Base-by-base conservation (phyloP, 2,113 vertebrate species). In the Mustela nigripes region DNA sequence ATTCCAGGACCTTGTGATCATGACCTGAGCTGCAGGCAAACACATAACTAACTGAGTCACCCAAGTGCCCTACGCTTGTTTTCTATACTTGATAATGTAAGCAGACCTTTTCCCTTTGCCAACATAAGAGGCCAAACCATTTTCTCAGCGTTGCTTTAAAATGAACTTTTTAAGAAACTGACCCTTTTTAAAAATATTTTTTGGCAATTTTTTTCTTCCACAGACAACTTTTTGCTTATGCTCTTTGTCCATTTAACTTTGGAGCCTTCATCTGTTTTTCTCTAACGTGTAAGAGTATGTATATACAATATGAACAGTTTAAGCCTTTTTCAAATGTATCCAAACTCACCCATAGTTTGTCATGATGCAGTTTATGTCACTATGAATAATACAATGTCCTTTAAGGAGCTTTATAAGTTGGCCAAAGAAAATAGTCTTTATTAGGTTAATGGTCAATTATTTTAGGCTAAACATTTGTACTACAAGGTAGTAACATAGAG, bases 391-490 rank as follows among this genome's bases (percentile, higher is more conserved):
- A 85, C 48, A 74, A 7, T 33, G 12, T 69, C 33, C 82, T 67
- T 74, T 74, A 58, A 80, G 56, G 42, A 89, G 36, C 39, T 86
- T 91, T 39, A 36, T 78, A 91, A 65, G 33, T n/a, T 69, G 39
- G 22, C 39, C 45, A 60, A 16, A n/a, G 71, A 80, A 93, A 95
- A 39, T 10, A 87, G 0, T 76, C 33, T 28, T 16, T n/a, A 67
- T 67, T 67, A 67, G 63, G 63, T 67, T 67, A 67, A 67, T 2
- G 33, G 31, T 33, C 48, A 74, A 81, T 48, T 90, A 91, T 82
- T 89, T 94, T 91, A 94, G 33, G n/a, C 50, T 82, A 63, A 87
- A 91, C 33, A 74, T 95, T 87, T 93, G 69, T 83, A 93, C 58
- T 78, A 45, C 65, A 82, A 60, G 21, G 9, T 84, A 81, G 48